Conservation (phyloP, 2,113 vertebrate species). For the Bambusicola thoracicus region DNA sequence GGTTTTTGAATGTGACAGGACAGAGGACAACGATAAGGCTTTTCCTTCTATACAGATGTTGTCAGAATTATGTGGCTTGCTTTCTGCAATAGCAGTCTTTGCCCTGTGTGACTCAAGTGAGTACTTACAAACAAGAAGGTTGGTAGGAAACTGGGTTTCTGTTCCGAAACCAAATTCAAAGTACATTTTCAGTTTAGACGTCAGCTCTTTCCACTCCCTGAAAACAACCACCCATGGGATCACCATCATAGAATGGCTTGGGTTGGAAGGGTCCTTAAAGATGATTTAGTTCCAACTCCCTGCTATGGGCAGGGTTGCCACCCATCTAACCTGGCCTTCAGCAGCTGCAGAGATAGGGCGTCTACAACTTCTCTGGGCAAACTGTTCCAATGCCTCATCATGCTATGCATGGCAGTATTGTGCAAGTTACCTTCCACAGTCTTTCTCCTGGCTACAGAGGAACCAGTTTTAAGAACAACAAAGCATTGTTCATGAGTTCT, state of each 20-base stretch:
- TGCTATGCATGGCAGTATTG: background rate
- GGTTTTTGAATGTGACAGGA: background rate
- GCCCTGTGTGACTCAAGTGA: background rate
- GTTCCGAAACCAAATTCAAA: background rate
- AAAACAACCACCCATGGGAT: background rate
- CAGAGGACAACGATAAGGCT: fast-evolving
- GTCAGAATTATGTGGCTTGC: background rate
- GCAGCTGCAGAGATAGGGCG: too few relatives aligned
- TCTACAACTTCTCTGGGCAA: too few relatives aligned
- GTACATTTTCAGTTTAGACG: background rate
- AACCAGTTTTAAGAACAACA: background rate
- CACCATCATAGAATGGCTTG: too few relatives aligned
- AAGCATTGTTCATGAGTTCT: background rate
- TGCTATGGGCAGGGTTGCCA: too few relatives aligned
- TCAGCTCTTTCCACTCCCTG: background rate
- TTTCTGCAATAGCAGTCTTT: background rate
- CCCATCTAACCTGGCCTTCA: too few relatives aligned
- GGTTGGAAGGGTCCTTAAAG: too few relatives aligned
- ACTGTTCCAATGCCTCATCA: too few relatives aligned
- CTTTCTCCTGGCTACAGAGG: background rate
- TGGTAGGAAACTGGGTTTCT: background rate
- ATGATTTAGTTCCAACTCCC: too few relatives aligned
- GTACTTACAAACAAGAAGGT: background rate
- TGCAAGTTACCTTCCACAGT: background rate
- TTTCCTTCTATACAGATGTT: background rate